Conservation (phyloP, 2,888 invertebrate species). For the Hartigia nigra region DNA sequence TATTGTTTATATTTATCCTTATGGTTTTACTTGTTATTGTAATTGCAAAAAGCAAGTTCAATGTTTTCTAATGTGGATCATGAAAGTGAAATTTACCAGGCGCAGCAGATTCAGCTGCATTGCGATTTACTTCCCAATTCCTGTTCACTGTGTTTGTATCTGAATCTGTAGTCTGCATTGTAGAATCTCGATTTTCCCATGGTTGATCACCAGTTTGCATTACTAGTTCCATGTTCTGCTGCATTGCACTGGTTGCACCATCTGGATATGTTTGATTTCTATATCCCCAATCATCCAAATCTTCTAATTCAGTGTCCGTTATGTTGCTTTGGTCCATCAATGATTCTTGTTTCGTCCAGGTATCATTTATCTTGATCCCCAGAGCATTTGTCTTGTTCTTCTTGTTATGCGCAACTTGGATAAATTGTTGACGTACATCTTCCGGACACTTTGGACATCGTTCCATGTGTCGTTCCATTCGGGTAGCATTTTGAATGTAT, state of each 20-base stretch:
- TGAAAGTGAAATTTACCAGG: conserved; percentile 25
- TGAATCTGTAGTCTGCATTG: conserved; percentile 18
- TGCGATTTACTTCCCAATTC: conserved; percentile 25
- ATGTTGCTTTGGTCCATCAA: conserved; percentile 71
- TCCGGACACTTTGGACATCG: conserved; percentile 55
- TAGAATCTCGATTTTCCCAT: conserved; percentile 24
- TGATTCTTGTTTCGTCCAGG: conserved; percentile 39
- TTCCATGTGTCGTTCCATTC: conserved; percentile 55
- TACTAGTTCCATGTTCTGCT: conserved; percentile 28
- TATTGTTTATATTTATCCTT: not conserved
- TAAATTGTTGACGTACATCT: conserved; percentile 48
- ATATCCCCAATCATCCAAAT: conserved; percentile 43
- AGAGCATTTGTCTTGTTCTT: conserved; percentile 43
- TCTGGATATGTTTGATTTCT: conserved; percentile 31
- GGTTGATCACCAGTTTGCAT: conserved; percentile 28
- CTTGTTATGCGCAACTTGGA: conserved; percentile 47
- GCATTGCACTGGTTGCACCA: conserved; percentile 19
- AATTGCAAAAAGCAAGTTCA: not conserved
- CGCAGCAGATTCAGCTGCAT: conserved; percentile 6
- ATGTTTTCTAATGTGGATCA: not conserved
- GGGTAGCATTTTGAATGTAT: conserved; percentile 56
- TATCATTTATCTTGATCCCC: conserved; percentile 36
- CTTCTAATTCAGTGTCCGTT: conserved; percentile 71
- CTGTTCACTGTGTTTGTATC: conserved; percentile 20
- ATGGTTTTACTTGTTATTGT: not conserved